Percentiles rank a stretch among this genome's conserved stretches.
phyloP scores from a whole-genome alignment of 2,113 vertebrate genomes.

The Nothobranchius furzeri region DNA sequence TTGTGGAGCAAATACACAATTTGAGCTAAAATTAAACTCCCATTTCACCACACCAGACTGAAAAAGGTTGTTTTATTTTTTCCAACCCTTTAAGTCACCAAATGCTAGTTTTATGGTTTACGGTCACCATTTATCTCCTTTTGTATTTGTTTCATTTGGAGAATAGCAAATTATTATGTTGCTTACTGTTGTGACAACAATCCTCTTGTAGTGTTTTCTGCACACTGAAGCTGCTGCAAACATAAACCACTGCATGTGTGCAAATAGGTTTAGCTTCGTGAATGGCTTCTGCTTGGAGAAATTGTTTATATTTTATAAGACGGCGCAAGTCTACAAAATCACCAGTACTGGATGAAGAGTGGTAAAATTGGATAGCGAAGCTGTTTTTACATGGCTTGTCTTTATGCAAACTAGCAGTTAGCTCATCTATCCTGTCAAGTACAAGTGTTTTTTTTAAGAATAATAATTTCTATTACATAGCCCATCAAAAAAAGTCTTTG shows the following conservation, averaged over 20 bases:
- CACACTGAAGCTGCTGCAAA: slow-evolving; percentile 4
- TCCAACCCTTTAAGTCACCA: neutral
- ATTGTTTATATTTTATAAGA: too few relatives aligned
- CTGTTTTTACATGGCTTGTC: too few relatives aligned
- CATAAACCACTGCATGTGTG: neutral
- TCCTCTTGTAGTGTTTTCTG: neutral
- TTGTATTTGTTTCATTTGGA: neutral
- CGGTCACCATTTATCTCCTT: neutral
- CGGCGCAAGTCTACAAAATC: too few relatives aligned
- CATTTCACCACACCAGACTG: neutral
- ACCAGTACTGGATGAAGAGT: too few relatives aligned
- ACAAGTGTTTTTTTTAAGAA: too few relatives aligned
- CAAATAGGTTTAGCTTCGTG: too few relatives aligned
- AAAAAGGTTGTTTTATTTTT: neutral
- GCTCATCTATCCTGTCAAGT: too few relatives aligned
- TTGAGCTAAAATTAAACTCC: neutral
- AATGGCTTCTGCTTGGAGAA: too few relatives aligned
- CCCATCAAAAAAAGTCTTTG: too few relatives aligned
- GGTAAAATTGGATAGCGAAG: too few relatives aligned
- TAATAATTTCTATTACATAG: too few relatives aligned
- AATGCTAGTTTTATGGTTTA: neutral
- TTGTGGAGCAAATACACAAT: neutral
- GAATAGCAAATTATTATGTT: slow-evolving; percentile 1
- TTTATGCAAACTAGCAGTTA: too few relatives aligned
- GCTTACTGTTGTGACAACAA: neutral